A percentile compares a stretch with the other conserved stretches of the same genome.
phyloP scores from a whole-genome alignment of 2,113 vertebrate species.

The Antennarius striatus region DNA sequence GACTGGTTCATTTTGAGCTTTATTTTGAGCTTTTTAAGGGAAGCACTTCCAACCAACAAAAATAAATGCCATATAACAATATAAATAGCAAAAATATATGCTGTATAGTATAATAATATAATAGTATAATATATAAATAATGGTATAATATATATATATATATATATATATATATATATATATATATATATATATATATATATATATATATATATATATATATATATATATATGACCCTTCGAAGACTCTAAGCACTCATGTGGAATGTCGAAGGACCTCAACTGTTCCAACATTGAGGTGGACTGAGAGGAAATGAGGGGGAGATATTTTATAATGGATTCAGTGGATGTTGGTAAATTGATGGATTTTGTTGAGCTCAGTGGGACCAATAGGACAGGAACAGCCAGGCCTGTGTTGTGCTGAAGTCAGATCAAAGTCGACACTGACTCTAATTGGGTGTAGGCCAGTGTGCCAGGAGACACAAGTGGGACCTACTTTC shows the following conservation, averaged over 20 bases:
- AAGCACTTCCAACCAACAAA: too few species aligned
- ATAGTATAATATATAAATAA: too few species aligned
- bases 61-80: too few species aligned
- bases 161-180: too few species aligned
- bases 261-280: constrained; percentile 12
- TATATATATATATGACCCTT: neutral
- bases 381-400: constrained; percentile 42
- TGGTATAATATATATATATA: too few species aligned
- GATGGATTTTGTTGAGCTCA: constrained; percentile 55
- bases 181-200: too few species aligned
- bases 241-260: constrained; percentile 3
- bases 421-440: constrained; percentile 43
- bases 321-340: constrained; percentile 27
- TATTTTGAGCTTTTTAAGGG: too few species aligned
- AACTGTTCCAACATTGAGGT: constrained; percentile 30
- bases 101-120: too few species aligned
- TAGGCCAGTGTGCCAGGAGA: constrained; percentile 11
- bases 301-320: constrained; percentile 9
- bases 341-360: constrained; percentile 21
- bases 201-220: too few species aligned
- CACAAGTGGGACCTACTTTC: neutral
- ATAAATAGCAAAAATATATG: too few species aligned
- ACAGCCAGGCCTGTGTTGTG: constrained; percentile 16
- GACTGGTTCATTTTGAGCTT: too few species aligned
- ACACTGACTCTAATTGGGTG: constrained; percentile 47